Evolutionary conservation across 2,888 invertebrate species (phyloP), one percentile per base, ranked within the genome.

Genomic region (Andrena praecox): DNA sequence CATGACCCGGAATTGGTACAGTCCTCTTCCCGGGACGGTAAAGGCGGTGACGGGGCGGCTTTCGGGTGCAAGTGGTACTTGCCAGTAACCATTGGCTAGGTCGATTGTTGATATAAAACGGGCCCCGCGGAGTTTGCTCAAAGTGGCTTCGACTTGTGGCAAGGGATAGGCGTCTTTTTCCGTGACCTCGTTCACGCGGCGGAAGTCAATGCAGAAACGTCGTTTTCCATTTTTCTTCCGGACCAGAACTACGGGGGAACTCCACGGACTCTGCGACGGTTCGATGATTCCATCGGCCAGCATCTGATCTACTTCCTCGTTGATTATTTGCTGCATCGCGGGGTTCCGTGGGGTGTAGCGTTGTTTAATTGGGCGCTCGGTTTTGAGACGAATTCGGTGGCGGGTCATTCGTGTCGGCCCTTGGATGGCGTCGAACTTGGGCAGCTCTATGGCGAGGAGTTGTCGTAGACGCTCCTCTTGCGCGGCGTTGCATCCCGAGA

Each of bases 1-100:
- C 88, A 92, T 84, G 0, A 89, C 82, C 1, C 56, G 80, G 62
- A 92, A 93, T 7, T 92, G 88, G 59, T 78, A 91, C 31, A 89
- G n/a, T 0, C 70, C 59, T 5, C 29, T 20, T 72, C 56, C 56
- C 0, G 27, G 69, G 5, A 69, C 42, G 7, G 33, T 69, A 10
- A 56, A 56, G 0, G 69, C 42, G 16, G 33, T 68, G 3, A 54
- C 6, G 60, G 60, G 0, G 0, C 31, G 29, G 31, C 20, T 35
- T 1, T 33, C 20, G 0, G 12, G 2, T 3, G 33, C 33, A 0
- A 62, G 35, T 2, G 35, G 62, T 0, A 35, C 62, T 16, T 48
- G 62, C 62, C 31, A 60, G 31, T 48, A 12, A 16, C 48, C 0
- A 16, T 48, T 48, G 48, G 48, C 48, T 5, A 48, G 48, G 16